phyloP scores from a whole-genome alignment of 1,140 invertebrate genomes.

The Panulirus ornatus region DNA sequence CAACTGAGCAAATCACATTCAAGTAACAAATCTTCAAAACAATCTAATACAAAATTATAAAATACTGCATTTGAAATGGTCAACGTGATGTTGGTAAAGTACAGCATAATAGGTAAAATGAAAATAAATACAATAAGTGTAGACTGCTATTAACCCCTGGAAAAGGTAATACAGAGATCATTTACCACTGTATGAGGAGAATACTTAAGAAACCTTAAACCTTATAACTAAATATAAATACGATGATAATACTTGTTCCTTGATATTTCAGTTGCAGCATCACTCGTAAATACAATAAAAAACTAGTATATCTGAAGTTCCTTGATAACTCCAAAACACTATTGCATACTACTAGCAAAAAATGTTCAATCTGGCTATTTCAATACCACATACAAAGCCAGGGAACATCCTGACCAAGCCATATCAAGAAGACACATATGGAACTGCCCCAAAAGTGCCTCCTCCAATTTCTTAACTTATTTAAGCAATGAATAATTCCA shows the following conservation, averaged over 20 bases:
- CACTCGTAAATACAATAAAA: conserved; percentile 58
- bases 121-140: conserved; percentile 42
- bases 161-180: conserved; percentile 65
- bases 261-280: conserved; percentile 71
- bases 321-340: conserved; percentile 6
- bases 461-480: neutral
- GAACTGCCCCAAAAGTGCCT: neutral
- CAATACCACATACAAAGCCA: neutral
- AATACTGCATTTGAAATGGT: conserved; percentile 52
- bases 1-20: conserved; percentile 1
- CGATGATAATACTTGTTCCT: conserved; percentile 71
- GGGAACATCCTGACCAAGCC: neutral
- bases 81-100: conserved; percentile 15
- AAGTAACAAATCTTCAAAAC: neutral
- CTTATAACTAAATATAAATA: conserved; percentile 71
- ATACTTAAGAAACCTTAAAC: conserved; percentile 35
- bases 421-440: neutral
- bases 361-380: conserved; percentile 4
- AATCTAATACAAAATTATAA: conserved; percentile 17
- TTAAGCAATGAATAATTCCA: neutral
- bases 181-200: conserved; percentile 18
- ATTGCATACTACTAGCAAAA: conserved; percentile 24
- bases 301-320: conserved; percentile 26
- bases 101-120: conserved; percentile 8
- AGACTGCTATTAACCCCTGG: conserved; percentile 63